Percentiles rank a stretch among this genome's conserved stretches.
These are phyloP conservation scores for Chaunax sp. DNA, from an alignment of 2,797 vertebrate genomes.

Conservation along the genomic window DNA sequence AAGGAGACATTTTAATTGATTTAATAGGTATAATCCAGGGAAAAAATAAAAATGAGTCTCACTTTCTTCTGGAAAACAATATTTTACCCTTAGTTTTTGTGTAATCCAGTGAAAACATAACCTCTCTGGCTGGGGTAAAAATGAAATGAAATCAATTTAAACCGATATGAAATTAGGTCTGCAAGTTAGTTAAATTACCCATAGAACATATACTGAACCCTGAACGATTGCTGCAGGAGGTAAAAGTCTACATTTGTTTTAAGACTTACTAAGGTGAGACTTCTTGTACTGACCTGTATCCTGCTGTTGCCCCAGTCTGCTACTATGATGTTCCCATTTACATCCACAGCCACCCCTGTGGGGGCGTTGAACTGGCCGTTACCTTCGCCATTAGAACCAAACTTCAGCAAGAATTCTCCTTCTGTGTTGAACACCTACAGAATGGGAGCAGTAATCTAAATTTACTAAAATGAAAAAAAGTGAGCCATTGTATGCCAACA, in stretches of 20 bases:
- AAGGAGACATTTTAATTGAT: no score
- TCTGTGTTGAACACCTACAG: slow-evolving; percentile 96
- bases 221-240: neutral
- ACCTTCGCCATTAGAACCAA: slow-evolving; percentile 97
- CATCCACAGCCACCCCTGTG: slow-evolving; percentile 97
- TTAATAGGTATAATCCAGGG: no score
- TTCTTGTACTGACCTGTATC: slow-evolving; percentile 89
- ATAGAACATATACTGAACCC: neutral
- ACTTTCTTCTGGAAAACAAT: no score
- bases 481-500: neutral
- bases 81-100: no score
- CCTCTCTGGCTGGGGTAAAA: neutral
- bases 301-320: slow-evolving; percentile 99
- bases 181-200: neutral
- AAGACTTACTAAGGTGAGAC: neutral
- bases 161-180: neutral
- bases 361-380: slow-evolving; percentile 99
- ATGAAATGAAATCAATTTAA: neutral
- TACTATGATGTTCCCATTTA: slow-evolving; percentile 97
- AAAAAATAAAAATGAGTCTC: no score
- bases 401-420: slow-evolving; percentile 96
- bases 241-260: neutral
- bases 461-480: neutral
- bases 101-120: no score
- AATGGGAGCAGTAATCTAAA: neutral